Conservation (phyloP, 1,140 invertebrate genomes). For the Vollenhovia emeryi region DNA sequence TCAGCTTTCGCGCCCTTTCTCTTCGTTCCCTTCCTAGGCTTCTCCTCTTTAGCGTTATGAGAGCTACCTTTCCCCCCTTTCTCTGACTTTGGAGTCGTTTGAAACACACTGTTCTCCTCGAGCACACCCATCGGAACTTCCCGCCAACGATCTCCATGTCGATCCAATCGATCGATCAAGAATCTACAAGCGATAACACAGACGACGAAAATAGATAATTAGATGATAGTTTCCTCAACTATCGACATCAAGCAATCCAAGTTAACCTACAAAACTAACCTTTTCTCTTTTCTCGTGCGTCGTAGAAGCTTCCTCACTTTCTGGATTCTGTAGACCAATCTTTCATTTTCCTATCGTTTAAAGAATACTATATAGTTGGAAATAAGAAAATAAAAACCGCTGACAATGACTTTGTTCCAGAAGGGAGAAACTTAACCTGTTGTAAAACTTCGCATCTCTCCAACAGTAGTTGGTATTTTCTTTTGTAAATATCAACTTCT, state of each 20-base stretch:
- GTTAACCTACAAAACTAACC: conserved; percentile 78
- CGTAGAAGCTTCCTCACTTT: conserved; percentile 82
- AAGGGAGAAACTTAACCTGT: conserved; percentile 75
- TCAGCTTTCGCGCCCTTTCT: conserved; percentile 86
- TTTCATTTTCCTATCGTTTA: conserved; percentile 83
- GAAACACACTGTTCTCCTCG: conserved; percentile 83
- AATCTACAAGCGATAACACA: conserved; percentile 74
- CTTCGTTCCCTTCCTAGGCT: conserved; percentile 83
- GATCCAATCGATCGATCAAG: conserved; percentile 84
- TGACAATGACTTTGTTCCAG: not conserved
- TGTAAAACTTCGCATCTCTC: conserved; percentile 84
- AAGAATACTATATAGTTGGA: conserved; percentile 38
- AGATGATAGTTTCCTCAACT: too few species aligned
- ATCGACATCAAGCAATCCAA: not conserved
- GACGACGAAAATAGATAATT: not conserved
- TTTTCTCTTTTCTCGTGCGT: conserved; percentile 84
- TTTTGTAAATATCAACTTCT: conserved; percentile 83
- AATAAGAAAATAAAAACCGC: conserved; percentile 10
- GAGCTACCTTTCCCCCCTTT: conserved; percentile 76
- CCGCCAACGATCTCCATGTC: conserved; percentile 84
- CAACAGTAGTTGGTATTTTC: conserved; percentile 83
- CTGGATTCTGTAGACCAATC: conserved; percentile 84
- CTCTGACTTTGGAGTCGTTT: conserved; percentile 79
- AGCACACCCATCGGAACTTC: conserved; percentile 84
- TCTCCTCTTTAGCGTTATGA: conserved; percentile 80